These are phyloP conservation scores for Indicator maculatus DNA, from an alignment of 2,113 vertebrate species.

Conservation along the genomic window DNA sequence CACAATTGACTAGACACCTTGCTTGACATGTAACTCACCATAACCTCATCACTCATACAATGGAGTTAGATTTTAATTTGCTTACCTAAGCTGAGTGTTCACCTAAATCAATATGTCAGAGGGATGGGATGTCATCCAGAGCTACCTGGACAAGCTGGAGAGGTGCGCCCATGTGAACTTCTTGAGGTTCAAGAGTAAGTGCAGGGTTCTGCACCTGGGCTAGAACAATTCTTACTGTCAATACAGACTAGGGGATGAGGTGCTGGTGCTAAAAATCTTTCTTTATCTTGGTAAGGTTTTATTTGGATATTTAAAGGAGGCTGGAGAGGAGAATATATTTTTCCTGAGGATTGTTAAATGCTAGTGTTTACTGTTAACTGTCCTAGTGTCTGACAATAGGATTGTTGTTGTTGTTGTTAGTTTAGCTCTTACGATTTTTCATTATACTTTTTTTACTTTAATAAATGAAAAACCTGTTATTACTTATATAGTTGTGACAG, in stretches of 20 bases:
- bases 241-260: too few species aligned
- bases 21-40: neutral
- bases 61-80: neutral
- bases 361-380: neutral
- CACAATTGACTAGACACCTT: neutral
- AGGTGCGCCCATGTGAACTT: too few species aligned
- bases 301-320: neutral
- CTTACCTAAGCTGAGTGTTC: neutral
- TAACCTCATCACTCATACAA: neutral
- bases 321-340: neutral
- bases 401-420: neutral
- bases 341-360: neutral
- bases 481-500: neutral
- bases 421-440: neutral
- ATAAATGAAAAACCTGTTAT: neutral
- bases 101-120: too few species aligned
- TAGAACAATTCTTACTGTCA: too few species aligned
- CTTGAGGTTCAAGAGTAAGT: too few species aligned
- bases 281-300: neutral
- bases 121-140: too few species aligned
- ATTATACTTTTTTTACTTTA: neutral
- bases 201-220: too few species aligned
- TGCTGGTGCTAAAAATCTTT: neutral
- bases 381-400: neutral
- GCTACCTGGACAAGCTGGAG: too few species aligned